phyloP scores from a whole-genome alignment of 2,797 vertebrate genomes.

The Morelia viridis region DNA sequence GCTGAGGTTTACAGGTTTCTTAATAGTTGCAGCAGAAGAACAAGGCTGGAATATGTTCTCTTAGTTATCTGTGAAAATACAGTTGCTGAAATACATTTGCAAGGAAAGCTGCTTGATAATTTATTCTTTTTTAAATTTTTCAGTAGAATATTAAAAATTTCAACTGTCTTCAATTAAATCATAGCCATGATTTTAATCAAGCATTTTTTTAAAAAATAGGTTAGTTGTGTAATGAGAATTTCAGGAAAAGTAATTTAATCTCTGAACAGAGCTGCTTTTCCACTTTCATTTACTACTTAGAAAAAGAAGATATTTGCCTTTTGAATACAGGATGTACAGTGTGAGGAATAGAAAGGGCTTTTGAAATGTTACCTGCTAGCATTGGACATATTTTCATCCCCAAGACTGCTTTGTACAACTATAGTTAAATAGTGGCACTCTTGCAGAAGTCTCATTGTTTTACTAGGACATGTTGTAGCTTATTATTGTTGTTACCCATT shows the following conservation, averaged over 20 bases:
- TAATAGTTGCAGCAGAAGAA: background rate
- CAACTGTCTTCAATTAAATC: background rate
- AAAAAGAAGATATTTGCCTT: background rate
- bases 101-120: conserved; percentile 16
- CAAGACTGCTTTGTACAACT: background rate
- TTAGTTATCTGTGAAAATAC: conserved; percentile 17
- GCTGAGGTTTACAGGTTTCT: conserved; percentile 2
- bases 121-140: conserved; percentile 2
- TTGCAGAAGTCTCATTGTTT: background rate
- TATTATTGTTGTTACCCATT: background rate
- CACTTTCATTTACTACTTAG: background rate
- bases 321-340: background rate
- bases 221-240: background rate
- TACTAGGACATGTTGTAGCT: background rate
- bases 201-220: background rate
- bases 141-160: background rate
- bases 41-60: conserved; percentile 20
- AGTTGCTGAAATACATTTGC: background rate
- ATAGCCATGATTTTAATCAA: background rate
- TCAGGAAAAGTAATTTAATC: background rate
- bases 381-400: background rate
- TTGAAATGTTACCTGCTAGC: too few species aligned
- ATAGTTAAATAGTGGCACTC: background rate
- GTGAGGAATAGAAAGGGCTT: background rate
- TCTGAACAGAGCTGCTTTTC: background rate